A percentile compares a stretch with the other conserved stretches of the same genome.
These are phyloP conservation scores for Eidolon helvum DNA, from an alignment of 2,113 vertebrate genomes.

Conservation along the genomic window DNA sequence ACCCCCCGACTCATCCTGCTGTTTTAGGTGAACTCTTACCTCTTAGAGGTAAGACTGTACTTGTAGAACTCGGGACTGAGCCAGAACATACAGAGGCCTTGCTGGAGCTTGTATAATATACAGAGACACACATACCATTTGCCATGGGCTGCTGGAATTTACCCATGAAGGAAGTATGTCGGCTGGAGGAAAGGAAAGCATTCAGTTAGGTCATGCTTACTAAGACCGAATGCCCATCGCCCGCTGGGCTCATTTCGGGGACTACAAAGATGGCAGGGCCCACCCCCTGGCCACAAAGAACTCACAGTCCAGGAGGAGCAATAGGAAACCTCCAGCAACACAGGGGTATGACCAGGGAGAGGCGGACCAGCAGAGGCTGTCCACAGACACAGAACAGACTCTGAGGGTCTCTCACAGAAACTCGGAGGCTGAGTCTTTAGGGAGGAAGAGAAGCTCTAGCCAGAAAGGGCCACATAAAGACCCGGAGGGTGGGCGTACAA, in stretches of 20 bases:
- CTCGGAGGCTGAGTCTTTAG: not conserved
- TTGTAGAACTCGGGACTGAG: not conserved
- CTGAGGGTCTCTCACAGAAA: not conserved
- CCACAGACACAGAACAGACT: fast-evolving
- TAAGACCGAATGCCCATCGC: not conserved
- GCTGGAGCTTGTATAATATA: not conserved
- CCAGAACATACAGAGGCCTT: not conserved
- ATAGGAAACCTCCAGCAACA: not conserved
- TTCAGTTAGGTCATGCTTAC: not conserved
- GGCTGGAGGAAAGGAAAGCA: not conserved
- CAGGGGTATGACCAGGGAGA: not conserved
- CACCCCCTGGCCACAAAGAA: no score
- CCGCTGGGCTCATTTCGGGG: not conserved
- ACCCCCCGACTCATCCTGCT: fast-evolving
- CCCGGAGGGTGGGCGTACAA: fast-evolving
- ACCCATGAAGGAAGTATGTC: fast-evolving
- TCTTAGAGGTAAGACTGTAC: not conserved
- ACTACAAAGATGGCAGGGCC: not conserved
- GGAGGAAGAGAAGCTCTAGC: not conserved
- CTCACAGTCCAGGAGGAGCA: not conserved
- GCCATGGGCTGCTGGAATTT: not conserved
- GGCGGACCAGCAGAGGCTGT: not conserved
- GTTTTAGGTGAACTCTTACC: not conserved
- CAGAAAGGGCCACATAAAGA: no score
- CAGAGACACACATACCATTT: not conserved